phyloP scores from a whole-genome alignment of 35 echinoderm and acorn worm genomes.

The Amphiura filiformis region DNA sequence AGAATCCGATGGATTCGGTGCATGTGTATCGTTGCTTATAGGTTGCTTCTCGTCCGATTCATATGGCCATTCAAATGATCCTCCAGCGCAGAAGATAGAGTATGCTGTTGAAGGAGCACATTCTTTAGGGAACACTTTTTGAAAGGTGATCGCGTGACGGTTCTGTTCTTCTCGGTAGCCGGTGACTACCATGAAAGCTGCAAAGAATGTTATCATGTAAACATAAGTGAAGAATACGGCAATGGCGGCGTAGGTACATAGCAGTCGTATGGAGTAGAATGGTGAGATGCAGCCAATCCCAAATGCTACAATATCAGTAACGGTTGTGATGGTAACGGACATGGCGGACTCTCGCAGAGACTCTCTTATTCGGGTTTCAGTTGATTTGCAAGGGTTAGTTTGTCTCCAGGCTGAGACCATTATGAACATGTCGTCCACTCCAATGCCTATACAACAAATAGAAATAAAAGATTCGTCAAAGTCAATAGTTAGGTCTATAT shows the following conservation, averaged over 20 bases:
- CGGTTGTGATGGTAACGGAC: constrained; percentile 61
- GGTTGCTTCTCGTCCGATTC: background rate
- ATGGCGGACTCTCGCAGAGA: constrained; percentile 40
- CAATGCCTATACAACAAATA: constrained; percentile 36
- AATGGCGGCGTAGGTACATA: constrained; percentile 44
- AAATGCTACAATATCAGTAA: constrained; percentile 35
- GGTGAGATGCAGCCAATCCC: constrained; percentile 28
- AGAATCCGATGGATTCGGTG: too few relatives aligned
- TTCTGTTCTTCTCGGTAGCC: constrained; percentile 25
- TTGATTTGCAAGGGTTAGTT: background rate
- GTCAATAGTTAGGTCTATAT: too few relatives aligned
- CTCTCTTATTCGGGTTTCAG: constrained; percentile 30
- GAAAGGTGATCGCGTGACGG: background rate
- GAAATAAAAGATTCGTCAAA: too few relatives aligned
- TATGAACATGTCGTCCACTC: constrained; percentile 63
- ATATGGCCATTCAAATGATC: background rate
- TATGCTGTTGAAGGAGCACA: background rate
- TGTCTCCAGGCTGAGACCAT: constrained; percentile 43
- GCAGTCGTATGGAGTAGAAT: constrained; percentile 34
- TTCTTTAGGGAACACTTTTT: background rate
- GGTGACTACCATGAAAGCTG: constrained; percentile 25
- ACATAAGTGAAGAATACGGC: constrained; percentile 56
- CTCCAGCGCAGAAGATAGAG: constrained; percentile 4
- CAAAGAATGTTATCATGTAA: constrained; percentile 60
- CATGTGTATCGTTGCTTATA: background rate